A percentile compares a stretch with the other conserved stretches of the same genome.
Evolutionary conservation across 2,113 vertebrate species (phyloP).

Genomic region (Panthera uncia): DNA sequence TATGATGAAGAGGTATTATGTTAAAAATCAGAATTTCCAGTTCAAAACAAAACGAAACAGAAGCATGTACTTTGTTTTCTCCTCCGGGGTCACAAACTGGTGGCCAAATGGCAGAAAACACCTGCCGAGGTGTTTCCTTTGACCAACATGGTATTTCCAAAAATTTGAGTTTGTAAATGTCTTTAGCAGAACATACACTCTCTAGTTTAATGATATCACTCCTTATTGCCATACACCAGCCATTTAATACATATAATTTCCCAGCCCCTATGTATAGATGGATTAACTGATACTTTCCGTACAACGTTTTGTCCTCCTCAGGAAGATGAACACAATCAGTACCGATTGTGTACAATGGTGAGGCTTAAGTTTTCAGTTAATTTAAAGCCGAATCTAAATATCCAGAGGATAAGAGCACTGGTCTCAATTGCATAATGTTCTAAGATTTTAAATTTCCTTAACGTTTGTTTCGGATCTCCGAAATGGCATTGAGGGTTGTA

Average conservation of each 20-base stretch:
- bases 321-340: conserved; percentile 38
- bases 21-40: conserved; percentile 37
- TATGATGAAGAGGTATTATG: conserved; percentile 2
- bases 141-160: background rate
- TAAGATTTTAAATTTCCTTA: conserved; percentile 32
- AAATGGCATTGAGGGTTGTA: conserved; percentile 37
- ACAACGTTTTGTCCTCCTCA: background rate
- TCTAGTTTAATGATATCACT: background rate
- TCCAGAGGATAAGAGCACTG: background rate
- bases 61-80: background rate
- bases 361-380: conserved; percentile 5
- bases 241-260: background rate
- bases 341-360: background rate
- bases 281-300: background rate
- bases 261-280: background rate
- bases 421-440: background rate
- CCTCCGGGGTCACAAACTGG: conserved; percentile 13
- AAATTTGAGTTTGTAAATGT: conserved; percentile 20
- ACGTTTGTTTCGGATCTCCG: conserved; percentile 34
- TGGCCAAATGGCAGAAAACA: conserved; percentile 25
- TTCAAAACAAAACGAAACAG: background rate
- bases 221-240: background rate
- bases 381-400: conserved; percentile 39
- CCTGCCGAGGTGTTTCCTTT: background rate
- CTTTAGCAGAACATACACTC: conserved; percentile 9